A percentile compares a stretch with the other conserved stretches of the same genome.
Conservation (phyloP, 2,888 invertebrate species). For the Hirtodrosophila cameraria region DNA sequence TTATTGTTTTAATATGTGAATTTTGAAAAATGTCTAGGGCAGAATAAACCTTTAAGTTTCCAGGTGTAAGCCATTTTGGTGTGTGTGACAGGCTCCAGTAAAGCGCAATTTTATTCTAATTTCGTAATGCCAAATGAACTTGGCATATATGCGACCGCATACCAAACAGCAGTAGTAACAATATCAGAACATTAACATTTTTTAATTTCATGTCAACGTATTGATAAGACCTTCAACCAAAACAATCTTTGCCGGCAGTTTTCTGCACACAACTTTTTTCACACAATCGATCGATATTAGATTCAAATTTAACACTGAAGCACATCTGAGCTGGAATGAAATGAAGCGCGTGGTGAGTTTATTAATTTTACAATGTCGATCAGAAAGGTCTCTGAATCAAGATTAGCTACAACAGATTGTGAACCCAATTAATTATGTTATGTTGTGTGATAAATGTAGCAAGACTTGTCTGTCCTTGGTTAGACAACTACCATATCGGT, state of each 20-base stretch:
- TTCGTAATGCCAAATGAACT: constrained; percentile 60
- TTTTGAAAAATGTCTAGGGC: not conserved
- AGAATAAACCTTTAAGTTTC: constrained; percentile 36
- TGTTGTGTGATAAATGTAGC: constrained; percentile 7
- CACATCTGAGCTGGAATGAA: constrained; percentile 9
- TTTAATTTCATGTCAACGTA: constrained; percentile 59
- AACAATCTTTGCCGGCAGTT: constrained; percentile 40
- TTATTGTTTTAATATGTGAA: not conserved
- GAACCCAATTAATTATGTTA: constrained; percentile 51
- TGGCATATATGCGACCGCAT: constrained; percentile 57
- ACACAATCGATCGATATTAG: constrained; percentile 40
- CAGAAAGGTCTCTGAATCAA: constrained; percentile 6
- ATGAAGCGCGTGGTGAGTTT: constrained; percentile 5
- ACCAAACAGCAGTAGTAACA: constrained; percentile 10
- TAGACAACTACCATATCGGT: constrained; percentile 45
- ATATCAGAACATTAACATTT: constrained; percentile 73
- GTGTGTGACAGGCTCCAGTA: constrained; percentile 54
- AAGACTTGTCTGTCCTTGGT: constrained; percentile 49
- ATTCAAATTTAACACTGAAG: constrained; percentile 23
- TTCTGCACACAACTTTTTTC: constrained; percentile 50
- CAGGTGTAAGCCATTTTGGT: constrained; percentile 26
- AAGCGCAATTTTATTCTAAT: constrained; percentile 70
- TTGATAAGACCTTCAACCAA: constrained; percentile 61
- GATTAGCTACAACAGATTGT: constrained; percentile 56
- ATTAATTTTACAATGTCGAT: constrained; percentile 40